Conservation (phyloP, 2,113 vertebrate genomes). For the Candoia aspera region DNA sequence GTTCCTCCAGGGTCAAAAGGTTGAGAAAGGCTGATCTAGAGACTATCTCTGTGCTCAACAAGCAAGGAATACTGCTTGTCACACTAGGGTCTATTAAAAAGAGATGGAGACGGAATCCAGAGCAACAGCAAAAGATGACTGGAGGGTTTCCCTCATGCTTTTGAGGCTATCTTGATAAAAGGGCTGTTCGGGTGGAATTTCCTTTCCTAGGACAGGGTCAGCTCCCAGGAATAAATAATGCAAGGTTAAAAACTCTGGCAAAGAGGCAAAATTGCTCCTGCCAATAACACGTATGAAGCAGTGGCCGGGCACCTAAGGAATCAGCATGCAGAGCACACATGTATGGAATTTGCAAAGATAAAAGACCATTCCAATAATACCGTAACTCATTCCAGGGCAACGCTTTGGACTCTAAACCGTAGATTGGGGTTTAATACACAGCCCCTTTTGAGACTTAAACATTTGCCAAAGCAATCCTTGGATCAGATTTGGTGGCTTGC, state of each 20-base stretch:
- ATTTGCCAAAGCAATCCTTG: neutral
- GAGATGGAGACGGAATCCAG: slow-evolving; percentile 52
- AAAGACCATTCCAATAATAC: slow-evolving; percentile 46
- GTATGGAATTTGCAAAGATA: slow-evolving; percentile 25
- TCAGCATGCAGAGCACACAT: neutral
- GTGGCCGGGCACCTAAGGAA: slow-evolving; percentile 39
- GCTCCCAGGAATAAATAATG: slow-evolving; percentile 64
- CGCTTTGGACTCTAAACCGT: neutral
- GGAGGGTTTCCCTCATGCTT: slow-evolving; percentile 50
- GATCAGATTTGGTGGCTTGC: neutral
- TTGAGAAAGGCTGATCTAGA: no score
- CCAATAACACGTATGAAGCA: slow-evolving; percentile 45
- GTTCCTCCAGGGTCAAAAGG: no score
- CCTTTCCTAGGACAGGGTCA: slow-evolving; percentile 38
- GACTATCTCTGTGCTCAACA: no score
- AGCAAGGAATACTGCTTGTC: no score
- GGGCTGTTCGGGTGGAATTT: neutral
- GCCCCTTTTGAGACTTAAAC: neutral
- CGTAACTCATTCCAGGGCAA: slow-evolving; percentile 29
- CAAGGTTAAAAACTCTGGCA: slow-evolving; percentile 46
- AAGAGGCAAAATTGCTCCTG: slow-evolving; percentile 59
- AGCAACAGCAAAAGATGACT: slow-evolving; percentile 62
- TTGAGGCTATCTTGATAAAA: slow-evolving; percentile 46
- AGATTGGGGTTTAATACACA: neutral
- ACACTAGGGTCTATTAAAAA: slow-evolving; percentile 31